Conservation (phyloP, 1,140 invertebrate genomes). For the Zaprionus davidi region DNA sequence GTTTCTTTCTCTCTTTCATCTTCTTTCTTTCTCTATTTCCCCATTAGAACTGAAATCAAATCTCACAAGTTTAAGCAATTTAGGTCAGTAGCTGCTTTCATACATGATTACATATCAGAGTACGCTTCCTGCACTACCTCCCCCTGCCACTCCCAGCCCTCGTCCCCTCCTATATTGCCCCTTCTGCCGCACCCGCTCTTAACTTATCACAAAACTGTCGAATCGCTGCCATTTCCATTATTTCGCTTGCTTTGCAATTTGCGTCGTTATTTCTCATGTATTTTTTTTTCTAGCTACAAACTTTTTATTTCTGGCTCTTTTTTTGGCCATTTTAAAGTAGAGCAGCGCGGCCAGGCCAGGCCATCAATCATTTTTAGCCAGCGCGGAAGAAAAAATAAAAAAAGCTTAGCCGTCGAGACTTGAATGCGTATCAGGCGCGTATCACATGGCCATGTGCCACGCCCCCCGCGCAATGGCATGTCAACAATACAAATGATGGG, state of each 20-base stretch:
- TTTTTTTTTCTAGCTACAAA: conserved; percentile 28
- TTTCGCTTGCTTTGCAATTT: conserved; percentile 51
- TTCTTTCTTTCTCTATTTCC: background rate
- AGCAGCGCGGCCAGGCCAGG: conserved; percentile 47
- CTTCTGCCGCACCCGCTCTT: conserved; percentile 21
- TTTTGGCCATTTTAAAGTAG: conserved; percentile 70
- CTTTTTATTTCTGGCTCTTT: background rate
- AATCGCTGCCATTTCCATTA: conserved; percentile 41
- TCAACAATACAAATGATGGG: conserved; percentile 82
- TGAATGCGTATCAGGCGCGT: conserved; percentile 66
- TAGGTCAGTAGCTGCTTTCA: background rate
- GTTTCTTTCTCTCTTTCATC: background rate
- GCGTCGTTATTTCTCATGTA: conserved; percentile 39
- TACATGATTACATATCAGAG: background rate
- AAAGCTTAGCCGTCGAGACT: conserved; percentile 54
- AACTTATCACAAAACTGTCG: conserved; percentile 36
- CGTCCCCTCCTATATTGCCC: background rate
- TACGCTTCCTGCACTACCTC: background rate
- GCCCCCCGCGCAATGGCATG: conserved; percentile 40
- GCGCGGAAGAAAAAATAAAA: conserved; percentile 32
- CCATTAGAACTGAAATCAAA: background rate
- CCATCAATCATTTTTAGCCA: conserved; percentile 77
- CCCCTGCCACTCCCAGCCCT: background rate
- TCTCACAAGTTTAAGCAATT: background rate
- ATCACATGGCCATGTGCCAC: conserved; percentile 54